Evolutionary conservation across 1,140 invertebrate genomes (phyloP).

Genomic region (Polyergus mexicanus): DNA sequence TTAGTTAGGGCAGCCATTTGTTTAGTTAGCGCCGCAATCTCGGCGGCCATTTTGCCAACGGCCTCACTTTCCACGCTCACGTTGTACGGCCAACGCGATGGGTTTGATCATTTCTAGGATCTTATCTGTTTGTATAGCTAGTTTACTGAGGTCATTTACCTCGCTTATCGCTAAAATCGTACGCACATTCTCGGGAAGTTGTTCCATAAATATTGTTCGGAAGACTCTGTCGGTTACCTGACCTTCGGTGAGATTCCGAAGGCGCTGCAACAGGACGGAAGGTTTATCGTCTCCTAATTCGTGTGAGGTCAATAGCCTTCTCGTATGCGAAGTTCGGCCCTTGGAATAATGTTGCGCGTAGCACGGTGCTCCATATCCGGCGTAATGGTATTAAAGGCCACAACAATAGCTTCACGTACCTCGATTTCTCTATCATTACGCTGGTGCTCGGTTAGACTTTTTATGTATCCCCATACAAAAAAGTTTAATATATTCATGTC

Average conservation of each 20-base stretch:
- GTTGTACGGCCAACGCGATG: neutral
- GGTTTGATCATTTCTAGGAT: neutral
- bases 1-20: neutral
- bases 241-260: neutral
- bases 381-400: too few relatives aligned
- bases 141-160: neutral
- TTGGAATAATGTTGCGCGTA: too few relatives aligned
- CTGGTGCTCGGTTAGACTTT: too few relatives aligned
- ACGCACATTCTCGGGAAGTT: neutral
- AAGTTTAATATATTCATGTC: too few relatives aligned
- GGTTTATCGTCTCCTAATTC: neutral
- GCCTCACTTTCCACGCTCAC: too few relatives aligned
- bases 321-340: too few relatives aligned
- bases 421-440: too few relatives aligned
- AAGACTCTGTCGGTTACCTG: neutral
- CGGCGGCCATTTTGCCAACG: neutral
- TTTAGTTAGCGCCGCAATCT: neutral
- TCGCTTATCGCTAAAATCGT: neutral
- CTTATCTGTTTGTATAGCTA: conserved; percentile 1
- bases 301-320: neutral
- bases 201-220: conserved; percentile 25
- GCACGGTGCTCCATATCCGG: too few relatives aligned
- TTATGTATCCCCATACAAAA: too few relatives aligned
- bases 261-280: neutral
- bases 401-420: too few relatives aligned